A percentile compares a stretch with the other conserved stretches of the same genome.
Evolutionary conservation across 2,888 invertebrate genomes (phyloP).

Genomic region (Drosophila putrida): DNA sequence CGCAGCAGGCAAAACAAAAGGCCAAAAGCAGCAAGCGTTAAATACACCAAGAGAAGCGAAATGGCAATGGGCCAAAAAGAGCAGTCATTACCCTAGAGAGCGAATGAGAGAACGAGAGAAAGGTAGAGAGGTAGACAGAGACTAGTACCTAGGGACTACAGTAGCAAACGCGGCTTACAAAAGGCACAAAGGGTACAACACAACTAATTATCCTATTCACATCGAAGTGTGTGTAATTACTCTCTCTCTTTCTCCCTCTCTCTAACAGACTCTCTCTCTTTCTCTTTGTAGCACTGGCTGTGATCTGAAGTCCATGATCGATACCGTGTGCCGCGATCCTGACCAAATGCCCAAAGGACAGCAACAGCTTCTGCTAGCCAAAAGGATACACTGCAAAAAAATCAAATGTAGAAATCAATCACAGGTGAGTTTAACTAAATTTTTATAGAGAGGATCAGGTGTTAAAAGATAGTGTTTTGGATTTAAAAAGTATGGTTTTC

Average conservation of each 20-base stretch:
- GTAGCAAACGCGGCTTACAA: slow-evolving; percentile 46
- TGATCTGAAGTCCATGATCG: slow-evolving; percentile 33
- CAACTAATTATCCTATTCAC: slow-evolving; percentile 77
- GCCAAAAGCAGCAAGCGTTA: slow-evolving; percentile 63
- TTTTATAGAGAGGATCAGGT: too few species aligned
- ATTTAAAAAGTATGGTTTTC: too few species aligned
- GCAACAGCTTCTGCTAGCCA: not conserved
- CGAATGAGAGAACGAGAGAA: not conserved
- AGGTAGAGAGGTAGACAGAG: not conserved
- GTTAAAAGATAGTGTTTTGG: too few species aligned
- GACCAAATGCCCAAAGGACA: slow-evolving; percentile 12
- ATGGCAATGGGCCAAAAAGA: slow-evolving; percentile 49
- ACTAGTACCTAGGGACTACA: slow-evolving; percentile 20
- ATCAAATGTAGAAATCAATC: not conserved
- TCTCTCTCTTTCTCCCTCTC: not conserved
- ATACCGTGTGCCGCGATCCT: slow-evolving; percentile 25
- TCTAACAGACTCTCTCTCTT: not conserved
- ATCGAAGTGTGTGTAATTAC: slow-evolving; percentile 73
- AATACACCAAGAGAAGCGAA: slow-evolving; percentile 50
- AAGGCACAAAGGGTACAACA: slow-evolving; percentile 70
- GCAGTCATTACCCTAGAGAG: slow-evolving; percentile 27
- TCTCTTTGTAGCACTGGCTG: slow-evolving; percentile 17
- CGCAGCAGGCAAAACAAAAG: slow-evolving; percentile 71
- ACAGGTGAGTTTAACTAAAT: too few species aligned
- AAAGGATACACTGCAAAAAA: slow-evolving; percentile 7